A percentile compares a stretch with the other conserved stretches of the same genome.
Conservation (phyloP, 2,888 invertebrate species). For the Idaea dimidiata region DNA sequence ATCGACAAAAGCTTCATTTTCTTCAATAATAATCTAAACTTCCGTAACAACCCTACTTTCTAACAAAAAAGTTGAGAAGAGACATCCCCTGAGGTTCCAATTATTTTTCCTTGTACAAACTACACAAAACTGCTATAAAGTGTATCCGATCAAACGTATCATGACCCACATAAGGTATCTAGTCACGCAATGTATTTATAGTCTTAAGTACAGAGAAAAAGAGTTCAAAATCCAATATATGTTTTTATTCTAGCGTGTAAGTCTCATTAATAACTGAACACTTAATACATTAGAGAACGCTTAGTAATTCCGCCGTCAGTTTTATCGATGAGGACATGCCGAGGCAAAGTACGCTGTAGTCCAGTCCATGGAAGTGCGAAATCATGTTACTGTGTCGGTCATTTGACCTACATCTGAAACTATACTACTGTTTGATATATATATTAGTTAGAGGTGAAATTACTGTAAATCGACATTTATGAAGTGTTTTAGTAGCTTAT, state of each 20-base stretch:
- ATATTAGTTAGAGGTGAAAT: not conserved
- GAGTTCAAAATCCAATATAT: not conserved
- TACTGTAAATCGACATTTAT: not conserved
- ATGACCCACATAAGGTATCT: not conserved
- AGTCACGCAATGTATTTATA: not conserved
- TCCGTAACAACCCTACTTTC: not conserved
- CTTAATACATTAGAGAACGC: constrained; percentile 18
- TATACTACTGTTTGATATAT: not conserved
- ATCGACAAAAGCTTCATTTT: not conserved
- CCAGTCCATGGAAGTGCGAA: not conserved
- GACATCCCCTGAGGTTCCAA: not conserved
- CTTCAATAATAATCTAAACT: not conserved
- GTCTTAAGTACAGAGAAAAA: not conserved
- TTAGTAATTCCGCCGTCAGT: constrained; percentile 23
- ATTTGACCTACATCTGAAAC: constrained; percentile 3
- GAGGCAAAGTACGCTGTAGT: constrained; percentile 3
- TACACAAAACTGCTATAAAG: not conserved
- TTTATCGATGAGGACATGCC: constrained; percentile 13
- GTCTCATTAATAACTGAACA: constrained; percentile 3
- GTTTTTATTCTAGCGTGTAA: not conserved
- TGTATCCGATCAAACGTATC: not conserved
- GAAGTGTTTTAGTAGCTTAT: not conserved
- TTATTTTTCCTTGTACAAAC: not conserved
- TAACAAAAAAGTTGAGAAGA: not conserved
- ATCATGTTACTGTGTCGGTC: not conserved